Percentiles rank a stretch among this genome's conserved stretches.
Evolutionary conservation across 2,113 vertebrate species (phyloP).

Genomic region (Myotis lucifugus): DNA sequence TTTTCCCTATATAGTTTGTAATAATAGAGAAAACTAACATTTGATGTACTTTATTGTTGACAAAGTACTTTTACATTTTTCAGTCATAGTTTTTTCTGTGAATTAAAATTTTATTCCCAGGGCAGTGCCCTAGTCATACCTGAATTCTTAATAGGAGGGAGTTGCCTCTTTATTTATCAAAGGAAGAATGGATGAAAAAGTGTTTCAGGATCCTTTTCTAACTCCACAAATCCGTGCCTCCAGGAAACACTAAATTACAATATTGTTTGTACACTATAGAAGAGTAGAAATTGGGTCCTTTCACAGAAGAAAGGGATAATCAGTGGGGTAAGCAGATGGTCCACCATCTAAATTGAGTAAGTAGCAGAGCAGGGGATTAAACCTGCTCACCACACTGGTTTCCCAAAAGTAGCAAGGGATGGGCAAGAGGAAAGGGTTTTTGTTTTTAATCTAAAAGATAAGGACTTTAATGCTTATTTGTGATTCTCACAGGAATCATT

Average conservation of each 20-base stretch:
- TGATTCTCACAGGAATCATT: neutral
- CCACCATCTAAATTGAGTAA: neutral
- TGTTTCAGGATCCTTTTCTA: neutral
- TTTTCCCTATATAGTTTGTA: neutral
- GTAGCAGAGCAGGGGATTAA: neutral
- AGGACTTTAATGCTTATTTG: neutral
- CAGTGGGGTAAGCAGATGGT: rapidly evolving
- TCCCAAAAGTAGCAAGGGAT: neutral
- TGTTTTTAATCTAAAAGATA: neutral
- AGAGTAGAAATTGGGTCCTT: neutral
- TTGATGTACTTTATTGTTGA: neutral
- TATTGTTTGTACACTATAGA: rapidly evolving
- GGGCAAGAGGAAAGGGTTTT: neutral
- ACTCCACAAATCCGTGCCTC: neutral
- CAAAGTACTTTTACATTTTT: neutral
- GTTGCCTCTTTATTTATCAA: rapidly evolving
- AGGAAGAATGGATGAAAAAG: too few species aligned
- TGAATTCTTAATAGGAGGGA: rapidly evolving
- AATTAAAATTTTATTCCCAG: neutral
- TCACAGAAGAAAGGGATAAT: too few species aligned
- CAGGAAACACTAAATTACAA: rapidly evolving
- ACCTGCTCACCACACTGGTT: rapidly evolving
- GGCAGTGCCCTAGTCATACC: too few species aligned
- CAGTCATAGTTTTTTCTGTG: neutral
- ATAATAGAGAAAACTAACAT: neutral